Evolutionary conservation across 1,140 invertebrate genomes (phyloP), one percentile per base, ranked within the genome.

Genomic region (Tetraneura akinire): DNA sequence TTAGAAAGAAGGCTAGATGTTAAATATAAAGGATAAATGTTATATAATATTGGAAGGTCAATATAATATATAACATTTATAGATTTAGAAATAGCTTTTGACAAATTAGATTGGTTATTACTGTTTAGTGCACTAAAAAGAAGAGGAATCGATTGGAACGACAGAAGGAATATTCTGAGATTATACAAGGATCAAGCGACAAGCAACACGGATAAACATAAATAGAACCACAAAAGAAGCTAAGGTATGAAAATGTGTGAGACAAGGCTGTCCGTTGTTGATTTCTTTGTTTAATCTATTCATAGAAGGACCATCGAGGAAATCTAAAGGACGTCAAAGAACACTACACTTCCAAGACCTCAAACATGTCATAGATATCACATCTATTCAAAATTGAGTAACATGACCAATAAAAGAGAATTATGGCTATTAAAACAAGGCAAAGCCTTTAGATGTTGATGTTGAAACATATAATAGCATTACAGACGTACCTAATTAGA

Each of bases 201-300:
- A n/a, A n/a, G 23, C 53, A 57, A 57, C 53, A 9, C 18, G 5
- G 14, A 57, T 57, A 21, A 18, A 57, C 21, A 57, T 57, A n/a
- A 57, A 57, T n/a, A n/a, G 18, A 57, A 57, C 18, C 6, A 57
- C 11, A 14, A n/a, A n/a, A 10, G 6, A 57, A n/a, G 53, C 53
- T 57, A 57, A 57, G 23, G 21, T 57, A 6, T 18, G 53, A n/a
- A 57, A n/a, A 68, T 32, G 64, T 29, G 64, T 68, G 6, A 68
- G 64, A 32, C 26, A 68, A 68, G 64, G 64, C 18, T 26, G n/a
- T n/a, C n/a, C n/a, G n/a, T n/a, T n/a, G n/a, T n/a, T n/a, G n/a
- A n/a, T n/a, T 21, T 68, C 32, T 32, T 45, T 68, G 18, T 68
- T 68, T 14, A 68, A 68, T 45, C 8, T 68, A 18, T 68, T 68